These are phyloP conservation scores for Lysandra coridon DNA, from an alignment of 2,888 invertebrate species.

Conservation along the genomic window DNA sequence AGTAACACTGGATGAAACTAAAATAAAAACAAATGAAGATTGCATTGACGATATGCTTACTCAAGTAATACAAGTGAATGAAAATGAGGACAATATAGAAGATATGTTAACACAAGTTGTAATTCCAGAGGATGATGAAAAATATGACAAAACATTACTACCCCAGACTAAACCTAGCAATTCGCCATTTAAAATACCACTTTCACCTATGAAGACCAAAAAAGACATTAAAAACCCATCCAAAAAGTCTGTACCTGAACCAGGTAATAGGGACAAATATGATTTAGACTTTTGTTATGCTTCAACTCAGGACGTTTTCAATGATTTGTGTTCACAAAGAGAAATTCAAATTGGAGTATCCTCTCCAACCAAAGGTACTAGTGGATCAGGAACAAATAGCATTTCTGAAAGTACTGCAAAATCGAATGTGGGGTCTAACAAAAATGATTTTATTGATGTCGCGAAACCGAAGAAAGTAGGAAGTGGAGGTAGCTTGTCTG, in stretches of 20 bases:
- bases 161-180: not conserved
- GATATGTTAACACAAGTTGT: slow-evolving; percentile 50
- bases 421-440: slow-evolving; percentile 48
- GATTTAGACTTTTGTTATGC: slow-evolving; percentile 51
- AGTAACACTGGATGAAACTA: slow-evolving; percentile 39
- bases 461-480: slow-evolving; percentile 46
- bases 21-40: slow-evolving; percentile 29
- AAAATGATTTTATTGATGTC: slow-evolving; percentile 48
- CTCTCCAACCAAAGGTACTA: not conserved
- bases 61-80: slow-evolving; percentile 41
- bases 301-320: slow-evolving; percentile 63
- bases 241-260: slow-evolving; percentile 33
- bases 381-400: not conserved
- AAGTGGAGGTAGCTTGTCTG: slow-evolving; percentile 56
- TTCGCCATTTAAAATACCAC: slow-evolving; percentile 61
- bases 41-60: slow-evolving; percentile 48
- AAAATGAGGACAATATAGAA: slow-evolving; percentile 41
- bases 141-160: not conserved
- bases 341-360: slow-evolving; percentile 30
- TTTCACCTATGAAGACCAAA: slow-evolving; percentile 54
- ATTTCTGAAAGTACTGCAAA: slow-evolving; percentile 44
- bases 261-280: slow-evolving; percentile 47
- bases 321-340: slow-evolving; percentile 64
- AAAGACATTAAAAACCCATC: slow-evolving; percentile 45
- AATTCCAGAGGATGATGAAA: slow-evolving; percentile 41